Conservation (phyloP, 37 sponge, comb jelly and placozoan genomes). For the Amphimedon queenslandica region DNA sequence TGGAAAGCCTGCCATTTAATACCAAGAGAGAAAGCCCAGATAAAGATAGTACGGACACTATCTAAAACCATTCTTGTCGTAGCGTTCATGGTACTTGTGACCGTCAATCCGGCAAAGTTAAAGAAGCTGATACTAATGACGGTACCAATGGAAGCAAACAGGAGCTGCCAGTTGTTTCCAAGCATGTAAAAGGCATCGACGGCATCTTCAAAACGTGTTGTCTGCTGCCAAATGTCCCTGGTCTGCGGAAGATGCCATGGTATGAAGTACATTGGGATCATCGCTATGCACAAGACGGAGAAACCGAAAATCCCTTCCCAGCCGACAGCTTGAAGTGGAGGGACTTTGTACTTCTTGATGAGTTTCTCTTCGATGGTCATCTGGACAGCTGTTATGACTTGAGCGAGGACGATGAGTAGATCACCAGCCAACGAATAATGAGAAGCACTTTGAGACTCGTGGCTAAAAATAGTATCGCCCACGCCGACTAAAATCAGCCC, state of each 20-base stretch:
- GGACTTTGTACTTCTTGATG: conserved; percentile 85
- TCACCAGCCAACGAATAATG: conserved; percentile 71
- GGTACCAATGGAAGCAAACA: conserved; percentile 62
- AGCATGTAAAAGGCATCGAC: conserved; percentile 84
- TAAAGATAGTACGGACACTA: conserved; percentile 85
- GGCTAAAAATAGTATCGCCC: conserved; percentile 61
- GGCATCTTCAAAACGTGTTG: conserved; percentile 78
- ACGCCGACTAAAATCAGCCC: conserved; percentile 87
- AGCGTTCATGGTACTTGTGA: conserved; percentile 86
- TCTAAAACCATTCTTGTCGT: conserved; percentile 93
- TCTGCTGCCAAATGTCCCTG: conserved; percentile 66
- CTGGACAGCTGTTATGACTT: conserved; percentile 84
- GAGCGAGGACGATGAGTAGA: conserved; percentile 86
- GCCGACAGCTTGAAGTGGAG: conserved; percentile 88
- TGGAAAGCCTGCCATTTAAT: conserved; percentile 86
- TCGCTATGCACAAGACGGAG: conserved; percentile 52
- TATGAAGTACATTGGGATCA: conserved; percentile 93
- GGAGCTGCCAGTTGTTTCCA: conserved; percentile 35
- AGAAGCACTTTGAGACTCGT: neutral
- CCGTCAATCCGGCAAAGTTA: conserved; percentile 94
- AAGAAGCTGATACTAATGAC: conserved; percentile 95
- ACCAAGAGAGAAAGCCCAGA: conserved; percentile 86
- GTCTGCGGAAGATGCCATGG: conserved; percentile 82
- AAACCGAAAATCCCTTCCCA: conserved; percentile 98
- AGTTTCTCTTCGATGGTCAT: conserved; percentile 90